These are phyloP conservation scores for Otis tarda DNA, from an alignment of 2,113 vertebrate species.

Conservation along the genomic window DNA sequence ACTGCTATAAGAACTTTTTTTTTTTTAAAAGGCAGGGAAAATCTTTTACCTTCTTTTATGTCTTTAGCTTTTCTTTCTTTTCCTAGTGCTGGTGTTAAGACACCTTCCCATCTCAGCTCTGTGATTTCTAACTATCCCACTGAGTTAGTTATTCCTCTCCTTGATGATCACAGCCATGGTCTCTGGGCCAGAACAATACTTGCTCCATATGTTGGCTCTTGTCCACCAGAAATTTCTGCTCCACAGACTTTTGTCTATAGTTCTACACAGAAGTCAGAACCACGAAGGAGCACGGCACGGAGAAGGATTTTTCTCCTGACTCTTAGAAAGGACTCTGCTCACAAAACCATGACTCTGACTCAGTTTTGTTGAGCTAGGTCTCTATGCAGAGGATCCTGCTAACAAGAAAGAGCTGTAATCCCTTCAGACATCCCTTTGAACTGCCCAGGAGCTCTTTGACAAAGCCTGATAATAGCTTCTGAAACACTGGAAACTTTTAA, in stretches of 20 bases:
- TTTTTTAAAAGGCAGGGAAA: not conserved
- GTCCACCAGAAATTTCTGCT: conserved; percentile 2
- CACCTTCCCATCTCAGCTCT: not conserved
- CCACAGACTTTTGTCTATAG: not conserved
- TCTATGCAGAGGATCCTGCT: not conserved
- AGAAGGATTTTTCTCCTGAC: conserved; percentile 16
- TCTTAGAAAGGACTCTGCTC: not conserved
- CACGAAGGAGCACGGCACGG: fast-evolving
- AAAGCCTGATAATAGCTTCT: not conserved
- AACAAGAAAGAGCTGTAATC: conserved; percentile 22
- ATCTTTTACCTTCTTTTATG: not conserved
- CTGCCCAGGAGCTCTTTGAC: conserved; percentile 1
- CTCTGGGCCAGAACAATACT: not conserved
- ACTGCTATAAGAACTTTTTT: not conserved
- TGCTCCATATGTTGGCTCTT: not conserved
- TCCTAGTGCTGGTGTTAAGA: not conserved
- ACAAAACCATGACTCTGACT: conserved; percentile 1
- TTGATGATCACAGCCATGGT: not conserved
- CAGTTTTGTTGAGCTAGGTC: not conserved
- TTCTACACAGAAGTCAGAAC: not conserved
- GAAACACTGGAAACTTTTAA: conserved; percentile 2
- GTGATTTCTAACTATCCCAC: not conserved
- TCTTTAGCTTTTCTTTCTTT: not conserved
- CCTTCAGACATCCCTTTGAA: conserved; percentile 41
- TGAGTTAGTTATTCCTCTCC: not conserved